Percentiles rank a stretch among this genome's conserved stretches.
These are phyloP conservation scores for Poeciliopsis turrubarensis DNA, from an alignment of 2,113 vertebrate genomes.

Conservation along the genomic window DNA sequence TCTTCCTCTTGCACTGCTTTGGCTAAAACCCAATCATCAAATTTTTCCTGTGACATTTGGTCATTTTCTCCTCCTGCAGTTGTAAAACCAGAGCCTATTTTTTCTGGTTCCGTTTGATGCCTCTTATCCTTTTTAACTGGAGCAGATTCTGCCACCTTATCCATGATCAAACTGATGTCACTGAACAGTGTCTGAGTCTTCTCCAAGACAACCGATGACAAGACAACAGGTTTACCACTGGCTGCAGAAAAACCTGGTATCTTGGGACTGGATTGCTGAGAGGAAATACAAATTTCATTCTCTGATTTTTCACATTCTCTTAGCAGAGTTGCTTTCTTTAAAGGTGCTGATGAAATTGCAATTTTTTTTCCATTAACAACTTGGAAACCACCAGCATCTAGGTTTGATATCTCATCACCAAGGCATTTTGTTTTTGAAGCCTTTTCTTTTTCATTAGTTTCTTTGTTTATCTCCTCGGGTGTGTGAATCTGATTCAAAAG, in stretches of 20 bases:
- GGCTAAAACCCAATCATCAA: slow-evolving; percentile 43
- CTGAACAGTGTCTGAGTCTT: slow-evolving; percentile 74
- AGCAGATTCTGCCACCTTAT: slow-evolving; percentile 11
- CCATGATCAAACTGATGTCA: slow-evolving; percentile 62
- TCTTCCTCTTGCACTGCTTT: slow-evolving; percentile 32
- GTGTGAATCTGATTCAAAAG: slow-evolving; percentile 78
- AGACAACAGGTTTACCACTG: slow-evolving; percentile 79
- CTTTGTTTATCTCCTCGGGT: slow-evolving; percentile 12
- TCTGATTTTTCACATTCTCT: slow-evolving; percentile 65
- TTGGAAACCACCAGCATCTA: slow-evolving; percentile 78
- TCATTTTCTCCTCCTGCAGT: slow-evolving; percentile 65
- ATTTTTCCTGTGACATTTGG: slow-evolving; percentile 22
- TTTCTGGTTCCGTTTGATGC: background rate
- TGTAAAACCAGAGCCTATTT: slow-evolving; percentile 74
- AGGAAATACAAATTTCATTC: background rate
- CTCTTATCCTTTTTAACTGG: background rate
- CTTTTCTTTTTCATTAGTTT: slow-evolving; percentile 6
- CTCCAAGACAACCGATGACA: slow-evolving; percentile 75
- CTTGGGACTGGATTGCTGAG: background rate
- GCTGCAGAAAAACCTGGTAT: slow-evolving; percentile 82
- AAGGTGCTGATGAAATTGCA: slow-evolving; percentile 76
- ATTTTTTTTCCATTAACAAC: slow-evolving; percentile 83
- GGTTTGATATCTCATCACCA: background rate
- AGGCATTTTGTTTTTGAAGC: background rate
- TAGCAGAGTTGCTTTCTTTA: slow-evolving; percentile 78